Evolutionary conservation across 2,888 invertebrate species (phyloP), one percentile per base, ranked within the genome.

Genomic region (Heliconius charithonia): DNA sequence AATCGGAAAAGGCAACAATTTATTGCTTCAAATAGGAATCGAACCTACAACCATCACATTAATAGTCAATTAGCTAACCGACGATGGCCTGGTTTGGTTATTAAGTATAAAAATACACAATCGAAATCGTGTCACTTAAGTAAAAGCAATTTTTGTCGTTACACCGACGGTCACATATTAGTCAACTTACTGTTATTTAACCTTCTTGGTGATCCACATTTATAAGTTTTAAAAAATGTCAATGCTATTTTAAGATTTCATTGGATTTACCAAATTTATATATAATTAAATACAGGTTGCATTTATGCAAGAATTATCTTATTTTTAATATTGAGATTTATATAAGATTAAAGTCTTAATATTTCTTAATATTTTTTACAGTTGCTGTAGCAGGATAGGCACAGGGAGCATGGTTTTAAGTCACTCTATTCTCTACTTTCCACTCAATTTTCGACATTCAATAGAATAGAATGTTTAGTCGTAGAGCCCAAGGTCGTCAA

Each of bases 171-270:
- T 37, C 56, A 71, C 10, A 16, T n/a, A 51, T 56, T 56, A 29
- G 29, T 71, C 71, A 71, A 51, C n/a, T 71, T 29, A 56, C 56
- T n/a, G 51, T 71, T 37, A 67, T 67, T 71, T 71, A 51, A 71
- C 71, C 71, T 71, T 71, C 51, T 56, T 56, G 13, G 71, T 71
- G 51, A 56, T 70, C 70, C 27, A 71, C 71, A 71, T 71, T 71
- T n/a, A 56, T 56, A 71, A 22, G 22, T 71, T 51, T 29, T 6
- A 51, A 67, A 56, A 37, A 66, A 45, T 70, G 70, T 41, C 70
- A 45, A 51, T 51, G 51, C 29, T 71, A 51, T 56, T 71, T 71
- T 56, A 71, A 56, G 29, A 22, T 45, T 71, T 56, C 51, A 71
- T 51, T 56, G 29, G 51, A 71, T 29, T 71, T 51, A 56, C 71